Percentiles rank a stretch among this genome's conserved stretches.
These are phyloP conservation scores for Drosophila neotestacea DNA, from an alignment of 2,888 invertebrate species.

Conservation along the genomic window DNA sequence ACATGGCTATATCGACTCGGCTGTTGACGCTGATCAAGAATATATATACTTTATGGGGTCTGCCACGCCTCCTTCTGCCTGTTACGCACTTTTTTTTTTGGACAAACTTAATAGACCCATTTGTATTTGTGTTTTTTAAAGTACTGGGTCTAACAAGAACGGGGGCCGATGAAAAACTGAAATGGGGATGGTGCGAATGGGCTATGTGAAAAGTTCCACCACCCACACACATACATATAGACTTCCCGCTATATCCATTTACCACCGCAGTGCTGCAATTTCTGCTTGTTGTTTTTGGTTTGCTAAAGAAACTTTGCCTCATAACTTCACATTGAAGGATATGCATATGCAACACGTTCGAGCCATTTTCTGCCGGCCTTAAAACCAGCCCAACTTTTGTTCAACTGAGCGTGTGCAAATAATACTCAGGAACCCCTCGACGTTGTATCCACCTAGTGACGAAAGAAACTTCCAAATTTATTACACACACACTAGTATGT, in stretches of 20 bases:
- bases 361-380: conserved; percentile 41
- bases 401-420: conserved; percentile 31
- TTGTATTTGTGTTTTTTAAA: too few relatives aligned
- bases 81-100: too few relatives aligned
- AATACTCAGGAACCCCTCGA: conserved; percentile 2
- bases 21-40: too few relatives aligned
- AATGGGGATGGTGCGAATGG: background rate
- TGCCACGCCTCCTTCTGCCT: too few relatives aligned
- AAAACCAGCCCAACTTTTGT: conserved; percentile 11
- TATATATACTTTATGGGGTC: too few relatives aligned
- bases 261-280: conserved; percentile 29
- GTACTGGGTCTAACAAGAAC: too few relatives aligned
- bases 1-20: too few relatives aligned
- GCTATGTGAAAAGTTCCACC: conserved; percentile 11
- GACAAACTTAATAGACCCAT: too few relatives aligned
- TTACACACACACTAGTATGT: too few relatives aligned
- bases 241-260: conserved; percentile 39
- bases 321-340: conserved; percentile 79
- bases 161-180: conserved; percentile 60
- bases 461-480: too few relatives aligned
- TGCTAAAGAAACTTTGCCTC: conserved; percentile 72
- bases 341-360: conserved; percentile 80
- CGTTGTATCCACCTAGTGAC: too few relatives aligned
- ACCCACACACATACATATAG: conserved; percentile 12
- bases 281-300: conserved; percentile 32